Base-by-base conservation (phyloP, 2,113 vertebrate species). In the Oryzias woworae region DNA sequence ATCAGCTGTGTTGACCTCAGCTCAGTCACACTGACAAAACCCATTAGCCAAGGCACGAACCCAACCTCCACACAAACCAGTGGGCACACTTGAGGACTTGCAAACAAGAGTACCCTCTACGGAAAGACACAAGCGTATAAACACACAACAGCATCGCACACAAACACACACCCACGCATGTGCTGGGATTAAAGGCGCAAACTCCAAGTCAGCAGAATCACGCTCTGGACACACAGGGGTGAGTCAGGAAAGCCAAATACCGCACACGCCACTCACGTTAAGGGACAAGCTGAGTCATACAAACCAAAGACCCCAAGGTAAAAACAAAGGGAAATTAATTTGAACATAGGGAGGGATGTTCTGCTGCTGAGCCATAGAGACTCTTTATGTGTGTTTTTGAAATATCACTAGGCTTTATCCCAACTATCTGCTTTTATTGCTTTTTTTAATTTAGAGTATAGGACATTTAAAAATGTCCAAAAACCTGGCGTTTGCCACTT, bases 1-100 rank as follows among this genome's bases (percentile, higher is more conserved):
- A 79, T 82, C 73, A 75, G 41, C 74, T 69, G 50, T 24, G 66
- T 63, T 75, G 81, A 82, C 79, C 79, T 80, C 74, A 42, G 65
- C 73, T 77, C 73, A 85, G 75, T 85, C 82, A 79, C 80, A 78
- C 75, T 77, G 85, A 81, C 77, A 81, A 77, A 85, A 71, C 71
- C 70, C 58, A 77, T 81, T 64, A 81, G 64, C 47, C 51, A 48
- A 71, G 65, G 68, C 69, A 64, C 45, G 15, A 72, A 53, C 80
- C 53, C 72, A 65, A 23, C 41, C 53, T 62, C 13, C 36, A 41
- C 61, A 59, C 66, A 59, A 53, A 48, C 62, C 51, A 56, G 12
- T 36, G 52, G 22, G 20, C 47, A 53, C 52, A 62, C 59, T 62
- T 48, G 48, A 43, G 64, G 42, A 70, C 54, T 53, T 77, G 41